These are phyloP conservation scores for Axea sp. DNA, from an alignment of 2,888 invertebrate genomes.

Conservation along the genomic window DNA sequence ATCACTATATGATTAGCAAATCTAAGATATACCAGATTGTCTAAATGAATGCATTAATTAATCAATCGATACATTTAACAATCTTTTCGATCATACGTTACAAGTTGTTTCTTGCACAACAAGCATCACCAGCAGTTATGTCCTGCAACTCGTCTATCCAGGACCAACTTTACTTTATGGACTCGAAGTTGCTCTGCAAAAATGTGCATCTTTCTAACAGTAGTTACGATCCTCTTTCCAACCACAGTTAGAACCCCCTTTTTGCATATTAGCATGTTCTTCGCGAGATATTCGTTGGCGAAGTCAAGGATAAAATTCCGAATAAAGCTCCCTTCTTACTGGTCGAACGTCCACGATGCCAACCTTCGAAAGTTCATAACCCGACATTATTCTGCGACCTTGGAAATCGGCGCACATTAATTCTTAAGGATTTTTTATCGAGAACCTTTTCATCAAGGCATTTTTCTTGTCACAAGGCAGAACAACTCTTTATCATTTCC, in stretches of 20 bases:
- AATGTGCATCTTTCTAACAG: constrained; percentile 67
- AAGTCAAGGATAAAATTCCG: constrained; percentile 15
- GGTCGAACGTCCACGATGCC: constrained; percentile 20
- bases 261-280: constrained; percentile 11
- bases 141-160: constrained; percentile 66
- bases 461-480: constrained; percentile 15
- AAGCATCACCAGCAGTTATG: constrained; percentile 26
- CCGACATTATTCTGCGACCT: constrained; percentile 43
- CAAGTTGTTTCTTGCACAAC: constrained; percentile 47
- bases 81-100: constrained; percentile 23
- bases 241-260: constrained; percentile 67
- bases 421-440: constrained; percentile 20
- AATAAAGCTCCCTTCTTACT: constrained; percentile 12
- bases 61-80: constrained; percentile 42
- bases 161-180: constrained; percentile 66
- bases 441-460: constrained; percentile 15
- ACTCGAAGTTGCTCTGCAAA: constrained; percentile 59
- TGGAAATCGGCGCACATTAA: constrained; percentile 30
- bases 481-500: constrained; percentile 32
- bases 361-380: constrained; percentile 51
- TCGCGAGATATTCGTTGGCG: constrained; percentile 11
- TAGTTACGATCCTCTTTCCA: constrained; percentile 69
- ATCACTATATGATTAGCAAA: constrained; percentile 17
- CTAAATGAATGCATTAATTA: constrained; percentile 46
- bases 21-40: constrained; percentile 36